Evolutionary conservation across 2,113 vertebrate genomes (phyloP).

Genomic region (Apteryx mantelli): DNA sequence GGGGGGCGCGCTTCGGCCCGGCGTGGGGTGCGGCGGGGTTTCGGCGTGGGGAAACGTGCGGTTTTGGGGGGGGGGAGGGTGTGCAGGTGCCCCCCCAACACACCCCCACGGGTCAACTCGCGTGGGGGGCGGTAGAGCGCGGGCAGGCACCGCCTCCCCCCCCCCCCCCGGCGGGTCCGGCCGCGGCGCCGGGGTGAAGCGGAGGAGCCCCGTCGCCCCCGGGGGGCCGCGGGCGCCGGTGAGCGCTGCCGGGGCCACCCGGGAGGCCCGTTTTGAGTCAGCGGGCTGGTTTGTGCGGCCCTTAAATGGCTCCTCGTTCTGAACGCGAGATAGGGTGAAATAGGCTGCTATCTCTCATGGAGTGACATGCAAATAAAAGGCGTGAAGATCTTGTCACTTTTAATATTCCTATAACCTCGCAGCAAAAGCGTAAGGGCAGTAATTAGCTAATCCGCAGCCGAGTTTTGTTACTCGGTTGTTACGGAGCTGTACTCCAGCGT

Average conservation of each 20-base stretch:
- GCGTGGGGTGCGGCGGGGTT: too few relatives aligned
- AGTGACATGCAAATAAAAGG: fast-evolving
- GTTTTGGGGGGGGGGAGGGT: too few relatives aligned
- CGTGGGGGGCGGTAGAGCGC: too few relatives aligned
- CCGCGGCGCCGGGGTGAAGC: too few relatives aligned
- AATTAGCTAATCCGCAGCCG: neutral
- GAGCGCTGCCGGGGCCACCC: too few relatives aligned
- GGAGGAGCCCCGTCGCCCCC: too few relatives aligned
- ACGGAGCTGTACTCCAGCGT: neutral
- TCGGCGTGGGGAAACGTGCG: too few relatives aligned
- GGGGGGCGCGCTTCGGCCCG: too few relatives aligned
- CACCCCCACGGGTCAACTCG: too few relatives aligned
- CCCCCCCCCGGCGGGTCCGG: neutral
- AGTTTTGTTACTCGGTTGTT: neutral
- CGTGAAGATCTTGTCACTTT: fast-evolving
- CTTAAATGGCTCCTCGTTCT: neutral
- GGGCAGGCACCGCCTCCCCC: too few relatives aligned
- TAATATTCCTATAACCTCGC: fast-evolving
- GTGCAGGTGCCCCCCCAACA: too few relatives aligned
- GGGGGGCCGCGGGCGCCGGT: too few relatives aligned
- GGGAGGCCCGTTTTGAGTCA: neutral
- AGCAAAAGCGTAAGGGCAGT: neutral
- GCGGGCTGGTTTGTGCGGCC: neutral
- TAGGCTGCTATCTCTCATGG: neutral
- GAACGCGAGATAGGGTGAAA: fast-evolving